Evolutionary conservation across 2,113 vertebrate species (phyloP).

Genomic region (Misgurnus mizolepis): DNA sequence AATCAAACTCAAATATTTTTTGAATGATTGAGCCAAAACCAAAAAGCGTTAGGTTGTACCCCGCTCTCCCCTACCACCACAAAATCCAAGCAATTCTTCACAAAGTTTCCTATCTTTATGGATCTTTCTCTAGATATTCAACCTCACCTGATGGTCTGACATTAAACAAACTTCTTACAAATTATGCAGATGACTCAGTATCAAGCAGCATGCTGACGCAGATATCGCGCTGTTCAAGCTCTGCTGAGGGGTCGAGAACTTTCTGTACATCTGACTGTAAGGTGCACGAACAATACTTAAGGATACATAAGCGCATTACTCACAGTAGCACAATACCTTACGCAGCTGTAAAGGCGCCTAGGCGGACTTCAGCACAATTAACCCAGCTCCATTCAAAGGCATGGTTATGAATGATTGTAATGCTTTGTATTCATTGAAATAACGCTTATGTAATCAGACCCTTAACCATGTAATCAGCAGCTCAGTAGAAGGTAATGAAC

Average conservation of each 20-base stretch:
- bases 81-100: too few species aligned
- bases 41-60: too few species aligned
- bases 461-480: conserved; percentile 38
- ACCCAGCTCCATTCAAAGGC: conserved; percentile 32
- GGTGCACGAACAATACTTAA: background rate
- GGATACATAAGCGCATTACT: background rate
- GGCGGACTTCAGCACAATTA: conserved; percentile 12
- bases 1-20: too few species aligned
- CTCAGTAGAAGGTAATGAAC: conserved; percentile 25
- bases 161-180: background rate
- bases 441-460: conserved; percentile 37
- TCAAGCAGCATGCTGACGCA: background rate
- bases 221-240: background rate
- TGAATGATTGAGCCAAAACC: too few species aligned
- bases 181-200: background rate
- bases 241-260: background rate
- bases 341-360: conserved; percentile 3
- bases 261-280: conserved; percentile 3
- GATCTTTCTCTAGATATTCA: background rate
- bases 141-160: background rate
- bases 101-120: too few species aligned
- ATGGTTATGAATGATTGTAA: conserved; percentile 36
- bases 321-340: conserved; percentile 7
- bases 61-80: too few species aligned
- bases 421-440: conserved; percentile 28